Conservation (phyloP, 2,888 invertebrate genomes). For the Nephrotoma guestfalica region DNA sequence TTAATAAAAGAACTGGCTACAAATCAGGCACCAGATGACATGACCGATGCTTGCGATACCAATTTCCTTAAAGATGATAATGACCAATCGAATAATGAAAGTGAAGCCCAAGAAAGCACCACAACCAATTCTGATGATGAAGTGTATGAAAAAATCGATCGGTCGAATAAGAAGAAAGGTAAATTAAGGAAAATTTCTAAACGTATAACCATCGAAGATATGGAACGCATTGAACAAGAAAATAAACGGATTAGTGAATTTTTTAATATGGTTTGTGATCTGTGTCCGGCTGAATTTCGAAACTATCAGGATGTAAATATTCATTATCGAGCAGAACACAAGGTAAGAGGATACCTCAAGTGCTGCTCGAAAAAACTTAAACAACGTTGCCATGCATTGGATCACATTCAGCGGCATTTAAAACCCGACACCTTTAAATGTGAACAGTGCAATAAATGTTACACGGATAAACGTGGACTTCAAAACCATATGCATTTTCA, state of each 20-base stretch:
- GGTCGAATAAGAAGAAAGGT: no score
- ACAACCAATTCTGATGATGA: not conserved
- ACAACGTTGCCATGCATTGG: conserved; percentile 12
- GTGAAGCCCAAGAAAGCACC: not conserved
- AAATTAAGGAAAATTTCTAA: not conserved
- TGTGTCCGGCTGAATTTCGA: conserved; percentile 11
- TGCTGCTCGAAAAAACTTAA: conserved; percentile 16
- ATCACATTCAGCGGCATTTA: conserved; percentile 16
- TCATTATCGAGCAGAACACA: conserved; percentile 13
- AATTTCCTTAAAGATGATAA: not conserved
- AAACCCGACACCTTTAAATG: conserved; percentile 14
- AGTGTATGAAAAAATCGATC: not conserved
- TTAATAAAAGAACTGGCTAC: not conserved
- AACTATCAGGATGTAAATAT: conserved; percentile 11
- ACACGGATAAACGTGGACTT: conserved; percentile 13
- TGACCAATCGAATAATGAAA: not conserved
- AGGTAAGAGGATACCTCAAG: conserved; percentile 15
- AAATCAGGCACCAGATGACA: not conserved
- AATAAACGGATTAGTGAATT: conserved; percentile 3
- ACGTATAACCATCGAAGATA: not conserved
- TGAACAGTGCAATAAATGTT: conserved; percentile 12
- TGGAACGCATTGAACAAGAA: not conserved
- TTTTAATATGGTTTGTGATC: conserved; percentile 13
- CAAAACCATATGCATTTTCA: conserved; percentile 15
- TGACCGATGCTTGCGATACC: not conserved